A percentile compares a stretch with the other conserved stretches of the same genome.
These are phyloP conservation scores for Calameuta filiformis DNA, from an alignment of 2,888 invertebrate species.

Conservation along the genomic window DNA sequence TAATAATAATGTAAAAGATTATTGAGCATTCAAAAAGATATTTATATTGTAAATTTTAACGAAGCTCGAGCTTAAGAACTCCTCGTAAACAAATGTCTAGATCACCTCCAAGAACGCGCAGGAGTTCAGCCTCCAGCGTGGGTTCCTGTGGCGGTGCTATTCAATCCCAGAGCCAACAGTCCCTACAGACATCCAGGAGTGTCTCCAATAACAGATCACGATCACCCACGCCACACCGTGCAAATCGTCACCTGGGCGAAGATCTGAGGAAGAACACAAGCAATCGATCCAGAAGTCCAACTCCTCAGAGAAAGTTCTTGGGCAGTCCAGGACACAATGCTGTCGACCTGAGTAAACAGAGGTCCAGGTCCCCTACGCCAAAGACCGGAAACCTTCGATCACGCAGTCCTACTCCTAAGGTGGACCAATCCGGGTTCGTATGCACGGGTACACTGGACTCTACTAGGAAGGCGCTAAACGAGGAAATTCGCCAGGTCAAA, in stretches of 20 bases:
- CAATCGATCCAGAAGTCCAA: slow-evolving; percentile 69
- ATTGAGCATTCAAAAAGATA: too few species aligned
- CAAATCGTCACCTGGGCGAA: slow-evolving; percentile 37
- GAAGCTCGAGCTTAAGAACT: neutral
- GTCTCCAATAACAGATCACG: slow-evolving; percentile 64
- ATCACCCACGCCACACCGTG: slow-evolving; percentile 67
- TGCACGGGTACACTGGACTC: slow-evolving; percentile 30
- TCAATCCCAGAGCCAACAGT: slow-evolving; percentile 44
- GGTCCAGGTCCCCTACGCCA: slow-evolving; percentile 64
- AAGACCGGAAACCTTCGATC: slow-evolving; percentile 58
- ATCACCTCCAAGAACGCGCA: slow-evolving; percentile 68
- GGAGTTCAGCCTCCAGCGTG: slow-evolving; percentile 68
- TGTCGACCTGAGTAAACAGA: slow-evolving; percentile 46
- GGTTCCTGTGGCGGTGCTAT: slow-evolving; percentile 61
- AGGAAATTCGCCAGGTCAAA: slow-evolving; percentile 41
- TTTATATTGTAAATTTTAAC: neutral
- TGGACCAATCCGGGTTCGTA: slow-evolving; percentile 25
- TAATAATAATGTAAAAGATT: neutral
- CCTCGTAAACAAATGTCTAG: slow-evolving; percentile 40
- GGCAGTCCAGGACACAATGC: slow-evolving; percentile 54
- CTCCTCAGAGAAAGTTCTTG: slow-evolving; percentile 67
- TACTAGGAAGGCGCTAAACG: slow-evolving; percentile 38
- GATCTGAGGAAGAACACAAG: slow-evolving; percentile 38
- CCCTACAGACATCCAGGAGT: slow-evolving; percentile 65
- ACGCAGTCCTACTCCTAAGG: slow-evolving; percentile 47